Conservation (phyloP, 2,888 invertebrate species). For the Watsonalla cultraria region DNA sequence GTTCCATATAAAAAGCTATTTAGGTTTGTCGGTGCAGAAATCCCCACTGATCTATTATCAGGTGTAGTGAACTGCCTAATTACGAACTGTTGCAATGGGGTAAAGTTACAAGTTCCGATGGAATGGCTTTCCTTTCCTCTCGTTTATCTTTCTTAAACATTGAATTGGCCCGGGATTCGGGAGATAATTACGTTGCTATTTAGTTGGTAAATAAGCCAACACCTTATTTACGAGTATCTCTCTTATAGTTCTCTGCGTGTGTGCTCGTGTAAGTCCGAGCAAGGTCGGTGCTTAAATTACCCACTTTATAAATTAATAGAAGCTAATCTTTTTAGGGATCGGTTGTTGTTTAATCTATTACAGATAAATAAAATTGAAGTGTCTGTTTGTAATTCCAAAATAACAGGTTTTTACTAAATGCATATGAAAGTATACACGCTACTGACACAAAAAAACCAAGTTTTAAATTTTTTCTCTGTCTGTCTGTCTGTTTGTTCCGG, state of each 20-base stretch:
- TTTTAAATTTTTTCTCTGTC: too few species aligned
- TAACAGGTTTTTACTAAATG: too few species aligned
- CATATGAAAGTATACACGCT: too few species aligned
- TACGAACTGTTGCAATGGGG: conserved; percentile 46
- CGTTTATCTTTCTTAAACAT: conserved; percentile 78
- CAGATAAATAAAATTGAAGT: background rate
- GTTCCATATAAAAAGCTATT: too few species aligned
- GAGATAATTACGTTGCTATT: conserved; percentile 71
- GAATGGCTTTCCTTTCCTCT: conserved; percentile 63
- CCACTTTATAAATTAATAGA: background rate
- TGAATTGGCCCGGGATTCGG: conserved; percentile 67
- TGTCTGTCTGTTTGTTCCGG: too few species aligned
- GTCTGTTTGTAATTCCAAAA: too few species aligned
- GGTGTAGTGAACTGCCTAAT: conserved; percentile 32
- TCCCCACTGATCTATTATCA: conserved; percentile 5
- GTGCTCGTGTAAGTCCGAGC: background rate
- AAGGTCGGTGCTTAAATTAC: background rate
- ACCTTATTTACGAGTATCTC: conserved; percentile 40
- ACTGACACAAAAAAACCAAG: too few species aligned
- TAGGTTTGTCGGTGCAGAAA: conserved; percentile 1
- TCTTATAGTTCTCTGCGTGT: conserved; percentile 30
- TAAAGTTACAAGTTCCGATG: conserved; percentile 57
- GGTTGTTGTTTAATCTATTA: background rate
- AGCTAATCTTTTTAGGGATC: background rate
- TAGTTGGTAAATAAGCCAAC: conserved; percentile 54